Conservation (phyloP, 2,113 vertebrate genomes). For the Pterocles gutturalis region DNA sequence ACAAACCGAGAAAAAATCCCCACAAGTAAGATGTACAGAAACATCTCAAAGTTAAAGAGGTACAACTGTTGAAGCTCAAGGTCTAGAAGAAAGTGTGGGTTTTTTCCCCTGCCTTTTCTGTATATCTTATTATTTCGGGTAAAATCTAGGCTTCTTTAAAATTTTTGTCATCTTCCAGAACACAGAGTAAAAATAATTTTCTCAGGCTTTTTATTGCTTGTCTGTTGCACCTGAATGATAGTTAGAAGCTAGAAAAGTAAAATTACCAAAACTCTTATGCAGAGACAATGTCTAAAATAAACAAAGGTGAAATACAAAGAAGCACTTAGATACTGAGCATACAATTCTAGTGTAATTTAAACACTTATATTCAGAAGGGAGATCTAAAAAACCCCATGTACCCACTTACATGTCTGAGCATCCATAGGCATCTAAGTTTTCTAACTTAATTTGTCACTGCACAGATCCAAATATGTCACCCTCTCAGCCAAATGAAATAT, state of each 20-base stretch:
- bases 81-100: accelerated
- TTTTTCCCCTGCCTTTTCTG: background rate
- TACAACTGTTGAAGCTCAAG: background rate
- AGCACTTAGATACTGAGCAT: background rate
- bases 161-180: background rate
- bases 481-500: background rate
- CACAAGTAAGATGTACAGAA: background rate
- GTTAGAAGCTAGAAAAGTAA: background rate
- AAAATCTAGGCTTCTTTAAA: background rate
- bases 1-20: background rate
- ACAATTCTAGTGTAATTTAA: background rate
- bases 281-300: background rate
- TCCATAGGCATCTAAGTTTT: background rate
- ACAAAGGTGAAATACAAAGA: background rate
- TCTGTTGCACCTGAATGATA: background rate
- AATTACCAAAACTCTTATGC: background rate
- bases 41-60: background rate
- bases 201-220: background rate
- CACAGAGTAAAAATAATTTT: background rate
- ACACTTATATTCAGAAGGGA: background rate
- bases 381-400: background rate
- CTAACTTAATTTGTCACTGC: background rate
- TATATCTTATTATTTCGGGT: background rate
- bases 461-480: background rate
- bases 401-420: background rate